Percentiles rank a stretch among this genome's conserved stretches.
phyloP scores from a whole-genome alignment of 2,797 vertebrate species.

The Merluccius polli region DNA sequence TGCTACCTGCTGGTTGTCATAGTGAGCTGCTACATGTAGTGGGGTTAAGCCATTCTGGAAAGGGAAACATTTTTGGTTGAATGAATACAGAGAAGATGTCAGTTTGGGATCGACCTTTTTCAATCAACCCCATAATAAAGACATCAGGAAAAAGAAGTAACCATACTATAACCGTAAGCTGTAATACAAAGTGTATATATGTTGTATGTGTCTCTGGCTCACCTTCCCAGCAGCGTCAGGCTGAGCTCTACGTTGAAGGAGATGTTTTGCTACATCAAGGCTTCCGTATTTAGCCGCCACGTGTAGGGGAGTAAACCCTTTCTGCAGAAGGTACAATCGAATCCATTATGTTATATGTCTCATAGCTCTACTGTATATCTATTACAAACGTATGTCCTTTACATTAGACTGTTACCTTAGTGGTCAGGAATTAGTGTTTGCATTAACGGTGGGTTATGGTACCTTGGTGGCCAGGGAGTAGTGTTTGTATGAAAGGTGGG shows the following conservation, averaged over 20 bases:
- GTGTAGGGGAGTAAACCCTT: slow-evolving; percentile 95
- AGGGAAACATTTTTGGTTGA: slow-evolving; percentile 17
- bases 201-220: slow-evolving; percentile 17
- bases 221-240: slow-evolving; percentile 93
- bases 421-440: background rate
- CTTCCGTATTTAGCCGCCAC: slow-evolving; percentile 97
- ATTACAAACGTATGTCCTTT: background rate
- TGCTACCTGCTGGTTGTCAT: slow-evolving; percentile 91
- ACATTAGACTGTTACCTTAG: background rate
- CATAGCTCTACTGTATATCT: background rate
- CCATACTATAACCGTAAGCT: background rate
- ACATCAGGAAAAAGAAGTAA: background rate
- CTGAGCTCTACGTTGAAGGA: slow-evolving; percentile 86
- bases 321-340: slow-evolving; percentile 68
- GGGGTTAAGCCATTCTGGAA: slow-evolving; percentile 91
- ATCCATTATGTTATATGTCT: background rate
- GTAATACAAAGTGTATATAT: background rate
- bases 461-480: background rate
- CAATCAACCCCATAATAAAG: background rate
- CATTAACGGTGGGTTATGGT: too few relatives aligned
- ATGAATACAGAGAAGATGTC: background rate
- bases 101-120: background rate
- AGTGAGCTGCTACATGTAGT: slow-evolving; percentile 92
- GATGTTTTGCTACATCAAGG: slow-evolving; percentile 91
- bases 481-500: background rate